Base-by-base conservation (phyloP, 1,140 invertebrate species). In the Drosophila bocqueti region DNA sequence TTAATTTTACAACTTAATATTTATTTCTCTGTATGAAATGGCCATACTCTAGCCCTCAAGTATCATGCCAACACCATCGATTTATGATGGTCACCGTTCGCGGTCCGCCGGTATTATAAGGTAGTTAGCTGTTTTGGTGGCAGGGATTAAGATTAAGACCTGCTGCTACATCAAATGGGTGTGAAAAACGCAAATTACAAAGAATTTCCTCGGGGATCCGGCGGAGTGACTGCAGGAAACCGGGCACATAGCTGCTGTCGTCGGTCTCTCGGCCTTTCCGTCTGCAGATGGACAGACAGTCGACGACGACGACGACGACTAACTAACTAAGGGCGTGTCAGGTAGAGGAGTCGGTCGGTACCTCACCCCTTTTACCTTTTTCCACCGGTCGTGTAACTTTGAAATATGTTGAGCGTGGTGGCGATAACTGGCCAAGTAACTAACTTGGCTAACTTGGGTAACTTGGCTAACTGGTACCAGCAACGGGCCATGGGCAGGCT, bases 141-240 rank as follows among this genome's bases (percentile, higher is more conserved):
- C 84, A 89, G 81, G 84, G 83, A 87, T 87, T 87, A 87, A 87
- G 83, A 87, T 87, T 87, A 87, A 89, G 79, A 82, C 78, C 81
- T 75, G 87, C 71, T 83, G 83, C 82, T 78, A 91, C 87, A 87
- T 91, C 83, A 87, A 87, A 87, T 87, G 83, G 83, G 83, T 87
- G 83, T 87, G 84, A 87, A 89, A 87, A 87, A 87, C 83, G 84
- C 83, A 87, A 87, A 87, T 89, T 87, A 87, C 84, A 89, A 87
- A 89, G 83, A 87, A 87, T 87, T 87, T 83, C 45, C 64, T 76
- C 54, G 47, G 59, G 46, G 50, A 50, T 13, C 36, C 16, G 38
- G 68, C 13, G 15, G 52, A 54, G 65, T 65, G 60, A 63, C 64
- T 72, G 82, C 83, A 87, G 83, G 84, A 87, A 87, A 89, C 83